A percentile compares a stretch with the other conserved stretches of the same genome.
phyloP scores from a whole-genome alignment of 2,797 vertebrate species.

The Epinephelus awoara region DNA sequence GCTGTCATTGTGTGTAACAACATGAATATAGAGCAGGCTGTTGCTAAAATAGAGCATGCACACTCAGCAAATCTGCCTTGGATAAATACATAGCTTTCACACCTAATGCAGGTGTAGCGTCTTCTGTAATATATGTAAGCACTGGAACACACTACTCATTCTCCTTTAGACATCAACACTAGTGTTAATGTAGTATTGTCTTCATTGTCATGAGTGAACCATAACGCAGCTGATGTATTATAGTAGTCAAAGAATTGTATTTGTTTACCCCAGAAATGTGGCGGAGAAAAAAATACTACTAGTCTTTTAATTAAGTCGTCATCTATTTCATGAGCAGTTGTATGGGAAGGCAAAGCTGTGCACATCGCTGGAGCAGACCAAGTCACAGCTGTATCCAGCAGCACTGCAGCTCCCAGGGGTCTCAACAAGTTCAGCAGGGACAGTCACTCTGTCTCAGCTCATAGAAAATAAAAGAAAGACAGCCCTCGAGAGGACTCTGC shows the following conservation, averaged over 20 bases:
- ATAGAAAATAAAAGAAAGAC: conserved; percentile 25
- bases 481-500: conserved; percentile 8
- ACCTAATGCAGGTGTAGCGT: conserved; percentile 11
- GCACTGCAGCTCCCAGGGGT: conserved; percentile 30
- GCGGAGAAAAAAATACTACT: conserved; percentile 7
- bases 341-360: conserved; percentile 18
- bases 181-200: too few relatives aligned
- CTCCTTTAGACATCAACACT: not conserved
- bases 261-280: conserved; percentile 12
- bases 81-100: not conserved
- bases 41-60: not conserved
- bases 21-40: conserved; percentile 3
- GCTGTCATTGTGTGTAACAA: conserved; percentile 1
- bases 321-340: conserved; percentile 20
- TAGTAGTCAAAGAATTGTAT: not conserved
- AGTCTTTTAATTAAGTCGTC: conserved; percentile 11
- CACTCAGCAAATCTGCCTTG: conserved; percentile 20
- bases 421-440: conserved; percentile 45
- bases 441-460: conserved; percentile 19
- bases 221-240: not conserved
- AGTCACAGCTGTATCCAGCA: conserved; percentile 58
- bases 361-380: conserved; percentile 33
- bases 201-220: too few relatives aligned
- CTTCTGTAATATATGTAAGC: not conserved
- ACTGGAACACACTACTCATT: not conserved